A percentile compares a stretch with the other conserved stretches of the same genome.
Evolutionary conservation across 2,113 vertebrate genomes (phyloP).

Genomic region (Cisticola juncidis): DNA sequence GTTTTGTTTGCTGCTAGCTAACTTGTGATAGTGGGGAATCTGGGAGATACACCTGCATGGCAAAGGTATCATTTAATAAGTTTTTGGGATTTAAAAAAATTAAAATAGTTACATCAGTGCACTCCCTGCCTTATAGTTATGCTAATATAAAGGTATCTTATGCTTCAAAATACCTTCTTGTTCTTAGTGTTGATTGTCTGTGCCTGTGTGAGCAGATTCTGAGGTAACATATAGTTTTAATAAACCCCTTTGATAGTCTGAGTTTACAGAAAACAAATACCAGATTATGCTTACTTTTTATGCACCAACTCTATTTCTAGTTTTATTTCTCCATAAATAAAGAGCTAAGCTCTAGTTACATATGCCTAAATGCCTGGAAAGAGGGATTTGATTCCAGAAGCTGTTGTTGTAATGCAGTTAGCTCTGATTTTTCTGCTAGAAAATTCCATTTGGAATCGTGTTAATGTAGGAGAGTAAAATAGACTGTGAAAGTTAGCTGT

Average conservation of each 20-base stretch:
- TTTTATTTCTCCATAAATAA: constrained; percentile 60
- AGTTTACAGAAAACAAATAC: constrained; percentile 37
- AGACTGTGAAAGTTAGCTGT: constrained; percentile 14
- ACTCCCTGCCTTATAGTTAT: background rate
- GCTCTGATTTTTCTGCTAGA: constrained; percentile 26
- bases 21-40: background rate
- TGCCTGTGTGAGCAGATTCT: background rate
- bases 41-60: background rate
- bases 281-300: constrained; percentile 14
- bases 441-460: constrained; percentile 29
- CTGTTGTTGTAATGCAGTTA: constrained; percentile 39
- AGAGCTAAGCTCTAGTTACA: constrained; percentile 18
- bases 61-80: background rate
- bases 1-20: background rate
- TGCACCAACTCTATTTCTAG: background rate
- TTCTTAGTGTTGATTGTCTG: background rate
- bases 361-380: constrained; percentile 41
- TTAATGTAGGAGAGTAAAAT: constrained; percentile 21
- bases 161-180: background rate
- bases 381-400: constrained; percentile 24
- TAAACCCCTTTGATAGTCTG: background rate
- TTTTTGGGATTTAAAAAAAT: background rate
- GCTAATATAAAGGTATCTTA: background rate
- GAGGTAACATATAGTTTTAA: constrained; percentile 43
- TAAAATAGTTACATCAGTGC: background rate